Base-by-base conservation (phyloP, 2,113 vertebrate species). In the Oenanthe melanoleuca region DNA sequence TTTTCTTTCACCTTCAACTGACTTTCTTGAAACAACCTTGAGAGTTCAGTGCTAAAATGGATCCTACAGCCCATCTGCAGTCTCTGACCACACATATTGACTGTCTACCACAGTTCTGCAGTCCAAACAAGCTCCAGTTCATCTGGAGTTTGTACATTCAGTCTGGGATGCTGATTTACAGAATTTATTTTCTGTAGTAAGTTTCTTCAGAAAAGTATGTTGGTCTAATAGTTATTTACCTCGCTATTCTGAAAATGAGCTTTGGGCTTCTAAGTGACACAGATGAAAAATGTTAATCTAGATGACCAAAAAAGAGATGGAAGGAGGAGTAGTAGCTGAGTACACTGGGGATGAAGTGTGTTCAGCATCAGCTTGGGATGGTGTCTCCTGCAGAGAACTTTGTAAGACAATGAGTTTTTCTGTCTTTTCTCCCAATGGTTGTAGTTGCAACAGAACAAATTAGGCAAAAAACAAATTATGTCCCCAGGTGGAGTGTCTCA, bases 371-470 rank as follows among this genome's bases (percentile, higher is more conserved):
- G 13, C 44, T 71, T 47, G 78, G 73, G 84, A 87, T 64, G n/a
- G 9, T n/a, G 44, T 78, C 52, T 89, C 45, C 40, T 79, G 49
- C n/a, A 74, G 74, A 94, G 72, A 89, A 69, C 66, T 53, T 93
- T 5, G 1, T 34, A 37, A 81, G 25, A 75, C 10, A 74, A 42
- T 33, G 21, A 81, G 23, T 45, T 86, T 88, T 90, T 31, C 67
- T 80, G 13, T 21, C 31, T 45, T 87, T 61, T 78, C 45, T 85
- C 59, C 24, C 70, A 80, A 37, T 7, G 53, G n/a, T 31, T 67
- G 40, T 64, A 87, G 84, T 60, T 95, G 57, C 85, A 75, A 79
- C 77, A 82, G 49, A 53, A 52, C 53, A 77, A 94, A 93, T 82
- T 49, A 57, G 81, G n/a, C 25, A 71, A 84, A 94, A 94, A 93